Conservation (phyloP, 2,797 vertebrate genomes). For the Merluccius polli region DNA sequence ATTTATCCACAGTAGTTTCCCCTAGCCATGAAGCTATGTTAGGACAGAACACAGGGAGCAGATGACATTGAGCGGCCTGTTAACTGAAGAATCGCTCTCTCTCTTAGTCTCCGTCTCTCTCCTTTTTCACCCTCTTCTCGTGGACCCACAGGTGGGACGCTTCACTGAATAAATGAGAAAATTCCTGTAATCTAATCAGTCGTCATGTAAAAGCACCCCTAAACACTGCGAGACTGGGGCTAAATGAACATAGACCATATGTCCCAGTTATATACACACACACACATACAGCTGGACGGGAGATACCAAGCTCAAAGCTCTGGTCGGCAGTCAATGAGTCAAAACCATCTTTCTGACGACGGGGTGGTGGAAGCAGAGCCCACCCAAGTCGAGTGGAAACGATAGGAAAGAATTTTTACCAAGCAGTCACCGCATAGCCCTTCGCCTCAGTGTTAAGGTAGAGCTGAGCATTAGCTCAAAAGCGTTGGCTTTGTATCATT, state of each 20-base stretch:
- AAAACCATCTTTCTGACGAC: neutral
- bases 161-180: constrained; percentile 37
- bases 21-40: constrained; percentile 3
- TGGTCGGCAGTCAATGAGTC: constrained; percentile 28
- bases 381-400: constrained; percentile 53
- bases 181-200: constrained; percentile 40
- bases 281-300: constrained; percentile 24
- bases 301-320: constrained; percentile 7
- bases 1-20: constrained; percentile 4
- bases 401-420: constrained; percentile 15
- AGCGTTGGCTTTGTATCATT: neutral
- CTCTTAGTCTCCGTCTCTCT: neutral
- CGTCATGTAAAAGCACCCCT: constrained; percentile 14
- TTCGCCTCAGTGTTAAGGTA: neutral
- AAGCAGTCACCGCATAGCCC: neutral
- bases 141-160: constrained; percentile 40
- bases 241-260: constrained; percentile 26
- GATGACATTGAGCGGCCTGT: constrained; percentile 27
- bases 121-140: constrained; percentile 4
- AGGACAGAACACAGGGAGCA: constrained; percentile 27
- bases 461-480: neutral
- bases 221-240: constrained; percentile 12
- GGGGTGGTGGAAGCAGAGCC: constrained; percentile 25
- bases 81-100: constrained; percentile 26
- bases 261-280: constrained; percentile 8